Base-by-base conservation (phyloP, 53 echinoderm and acorn worm species). In the Henricia sp. region DNA sequence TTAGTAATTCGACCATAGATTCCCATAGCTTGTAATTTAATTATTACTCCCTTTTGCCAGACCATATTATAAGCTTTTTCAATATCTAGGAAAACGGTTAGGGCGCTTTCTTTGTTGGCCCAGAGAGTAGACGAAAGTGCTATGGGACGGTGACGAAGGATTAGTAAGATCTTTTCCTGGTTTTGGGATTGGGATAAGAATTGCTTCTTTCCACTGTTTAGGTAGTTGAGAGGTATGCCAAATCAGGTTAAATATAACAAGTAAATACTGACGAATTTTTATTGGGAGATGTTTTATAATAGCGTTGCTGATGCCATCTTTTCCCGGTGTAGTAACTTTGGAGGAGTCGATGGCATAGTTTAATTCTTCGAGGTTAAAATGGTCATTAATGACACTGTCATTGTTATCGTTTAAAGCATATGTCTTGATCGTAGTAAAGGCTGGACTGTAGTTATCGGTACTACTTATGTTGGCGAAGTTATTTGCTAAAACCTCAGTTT, bases 241-340 rank as follows among this genome's bases (percentile, higher is more conserved):
- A n/a, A n/a, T n/a, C n/a, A n/a, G n/a, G 29, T 42, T 82, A 12
- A 82, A 64, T 27, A 28, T 64, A 20, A 34, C 21, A 6, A 44
- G 2, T 1, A 64, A 36, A 4, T 43, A 54, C 1, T 38, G 21
- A 14, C 64, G 43, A 28, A 6, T n/a, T 44, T 46, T 30, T 16
- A 13, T 17, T 1, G 65, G 46, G 3, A 82, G 32, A 12, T 44
- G 43, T 62, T 63, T 46, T 0, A 63, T 42, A 0, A 77, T 16
- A 25, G 10, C 24, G 6, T 30, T 60, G 14, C 26, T 37, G 6
- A 82, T 82, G 44, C 44, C 29, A 13, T 63, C 64, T 20, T 82
- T 43, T 25, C 82, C 82, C 21, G 77, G 64, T 23, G 65, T 30
- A 0, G 82, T 63, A 82, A 46, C 43, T 26, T 82, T 82, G 16